phyloP scores from a whole-genome alignment of 2,797 vertebrate species.

The Galagoides demidoff region DNA sequence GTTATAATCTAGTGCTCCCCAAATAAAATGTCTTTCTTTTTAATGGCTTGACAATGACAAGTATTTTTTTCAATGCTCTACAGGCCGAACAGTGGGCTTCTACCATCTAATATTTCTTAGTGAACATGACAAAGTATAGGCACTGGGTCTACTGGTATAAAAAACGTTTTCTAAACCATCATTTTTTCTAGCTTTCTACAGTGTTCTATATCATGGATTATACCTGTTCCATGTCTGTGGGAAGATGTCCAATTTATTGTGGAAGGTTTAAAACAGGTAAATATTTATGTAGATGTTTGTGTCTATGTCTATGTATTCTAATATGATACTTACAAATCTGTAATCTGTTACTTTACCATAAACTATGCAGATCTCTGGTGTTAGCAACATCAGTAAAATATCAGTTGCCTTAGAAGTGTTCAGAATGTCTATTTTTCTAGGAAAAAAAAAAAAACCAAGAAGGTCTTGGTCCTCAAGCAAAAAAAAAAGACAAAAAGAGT shows the following conservation, averaged over 20 bases:
- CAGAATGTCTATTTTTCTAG: not conserved
- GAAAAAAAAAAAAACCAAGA: fast-evolving
- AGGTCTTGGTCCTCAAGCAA: not conserved
- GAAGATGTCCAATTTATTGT: not conserved
- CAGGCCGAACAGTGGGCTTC: not conserved
- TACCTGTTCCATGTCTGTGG: not conserved
- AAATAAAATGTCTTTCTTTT: constrained; percentile 53
- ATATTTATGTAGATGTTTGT: not conserved
- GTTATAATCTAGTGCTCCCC: constrained; percentile 7
- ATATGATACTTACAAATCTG: not conserved
- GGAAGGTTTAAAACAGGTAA: not conserved
- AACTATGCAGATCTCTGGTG: not conserved
- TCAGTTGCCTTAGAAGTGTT: constrained; percentile 6
- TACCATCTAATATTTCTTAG: not conserved
- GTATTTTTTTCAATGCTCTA: not conserved
- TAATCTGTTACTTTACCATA: constrained; percentile 14
- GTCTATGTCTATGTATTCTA: not conserved
- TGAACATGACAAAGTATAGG: not conserved
- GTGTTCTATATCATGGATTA: not conserved
- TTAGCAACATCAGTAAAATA: constrained; percentile 19
- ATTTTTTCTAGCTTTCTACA: constrained; percentile 25
- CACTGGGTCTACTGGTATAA: not conserved
- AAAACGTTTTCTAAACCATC: constrained; percentile 46
- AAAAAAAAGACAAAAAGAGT: not conserved
- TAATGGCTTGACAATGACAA: constrained; percentile 3